Evolutionary conservation across 1,140 invertebrate species (phyloP).

Genomic region (Muscidifurax raptorellus): DNA sequence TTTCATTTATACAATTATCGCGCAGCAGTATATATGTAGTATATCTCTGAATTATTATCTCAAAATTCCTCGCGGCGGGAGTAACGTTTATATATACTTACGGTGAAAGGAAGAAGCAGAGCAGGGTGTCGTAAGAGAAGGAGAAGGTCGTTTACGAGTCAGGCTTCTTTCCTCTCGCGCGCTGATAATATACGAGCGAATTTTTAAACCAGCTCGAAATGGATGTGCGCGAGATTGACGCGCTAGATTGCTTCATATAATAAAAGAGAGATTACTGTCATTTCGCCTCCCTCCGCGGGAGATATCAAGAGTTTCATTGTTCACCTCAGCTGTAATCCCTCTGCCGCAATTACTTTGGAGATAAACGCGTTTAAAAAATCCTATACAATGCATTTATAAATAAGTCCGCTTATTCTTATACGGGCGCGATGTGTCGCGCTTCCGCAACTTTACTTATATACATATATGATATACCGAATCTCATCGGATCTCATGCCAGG

Average conservation of each 20-base stretch:
- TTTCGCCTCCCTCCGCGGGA: neutral
- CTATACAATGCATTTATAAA: too few species aligned
- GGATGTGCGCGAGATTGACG: neutral
- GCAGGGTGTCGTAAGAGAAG: slow-evolving; percentile 18
- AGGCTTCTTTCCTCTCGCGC: neutral
- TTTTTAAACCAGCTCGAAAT: neutral
- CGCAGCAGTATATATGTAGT: too few species aligned
- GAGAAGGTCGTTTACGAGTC: slow-evolving; percentile 21
- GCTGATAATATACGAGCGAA: neutral
- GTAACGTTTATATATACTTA: slow-evolving; percentile 35
- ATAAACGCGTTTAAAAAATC: too few species aligned
- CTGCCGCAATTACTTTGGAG: too few species aligned
- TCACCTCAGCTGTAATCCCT: neutral
- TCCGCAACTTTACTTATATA: too few species aligned
- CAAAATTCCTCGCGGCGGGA: slow-evolving; percentile 33
- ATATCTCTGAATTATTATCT: slow-evolving; percentile 29
- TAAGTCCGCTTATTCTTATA: too few species aligned
- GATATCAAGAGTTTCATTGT: slow-evolving; percentile 19
- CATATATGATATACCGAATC: too few species aligned
- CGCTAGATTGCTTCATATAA: neutral
- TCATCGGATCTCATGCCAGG: too few species aligned
- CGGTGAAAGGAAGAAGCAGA: slow-evolving; percentile 36
- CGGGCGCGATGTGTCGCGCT: too few species aligned
- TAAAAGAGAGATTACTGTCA: slow-evolving; percentile 42
- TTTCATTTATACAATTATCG: too few species aligned